Evolutionary conservation across 2,888 invertebrate genomes (phyloP), one percentile per base, ranked within the genome.

Genomic region (Phengaris arion): DNA sequence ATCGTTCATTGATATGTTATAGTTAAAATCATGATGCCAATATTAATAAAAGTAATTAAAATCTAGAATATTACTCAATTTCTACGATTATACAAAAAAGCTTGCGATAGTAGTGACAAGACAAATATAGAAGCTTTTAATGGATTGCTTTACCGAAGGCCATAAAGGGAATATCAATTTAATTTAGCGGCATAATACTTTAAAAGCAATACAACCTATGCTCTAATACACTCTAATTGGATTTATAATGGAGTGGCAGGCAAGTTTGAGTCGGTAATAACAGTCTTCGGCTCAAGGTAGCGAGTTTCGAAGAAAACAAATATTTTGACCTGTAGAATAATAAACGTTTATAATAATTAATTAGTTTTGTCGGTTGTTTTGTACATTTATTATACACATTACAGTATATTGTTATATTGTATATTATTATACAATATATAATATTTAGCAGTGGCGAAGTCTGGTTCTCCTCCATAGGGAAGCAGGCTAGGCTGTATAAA

Each of bases 41-140:
- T 55, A 55, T 3, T 9, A 59, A 59, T 59, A 22, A 59, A 59
- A 59, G 6, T 64, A 12, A 64, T 45, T 35, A 12, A 13, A 12
- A 64, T 0, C 64, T 52, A 52, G 12, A 9, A 45, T 35, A 64
- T 64, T 12, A 35, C 6, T 2, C 12, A 6, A 35, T 64, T 45
- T 1, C 35, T 64, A 10, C 64, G 35, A 64, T 45, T 5, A 64
- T 64, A 35, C 12, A 12, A 52, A 4, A 64, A 52, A 64, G 59
- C 76, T 72, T 75, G 75, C 64, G 77, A 76, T 76, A 75, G 75
- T 75, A 75, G 74, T 70, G 77, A 77, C 77, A 77, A 75, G 78
- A 79, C 81, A 79, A 79, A 80, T 80, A 79, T 76, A 74, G 57
- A 79, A 75, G 80, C 81, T 81, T 80, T 80, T 78, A 80, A 77